Base-by-base conservation (phyloP, 2,113 vertebrate genomes). In the Polypterus senegalus region DNA sequence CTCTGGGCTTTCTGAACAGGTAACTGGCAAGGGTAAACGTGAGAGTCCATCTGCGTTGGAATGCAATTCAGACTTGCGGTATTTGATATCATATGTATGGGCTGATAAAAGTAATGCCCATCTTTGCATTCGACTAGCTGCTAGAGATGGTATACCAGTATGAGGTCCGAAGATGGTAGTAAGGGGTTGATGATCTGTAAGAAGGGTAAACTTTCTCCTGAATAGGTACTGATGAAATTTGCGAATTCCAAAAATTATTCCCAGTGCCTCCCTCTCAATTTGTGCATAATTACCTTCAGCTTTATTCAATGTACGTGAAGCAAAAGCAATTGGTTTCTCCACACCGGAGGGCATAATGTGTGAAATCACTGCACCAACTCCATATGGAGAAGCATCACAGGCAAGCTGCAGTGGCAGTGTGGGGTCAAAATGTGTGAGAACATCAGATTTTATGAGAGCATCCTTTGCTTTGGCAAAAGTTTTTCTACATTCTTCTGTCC, bases 341-440 rank as follows among this genome's bases (percentile, higher is more conserved):
- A 55, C 56, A 11, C 62, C 62, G 27, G 54, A 55, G 7, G 62
- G 62, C 47, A 49, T 10, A 10, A 63, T 63, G 62, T 63, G 62
- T 43, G 62, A 63, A 3, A 63, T 10, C 2, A 57, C 44, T 7
- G 62, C 54, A 10, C 53, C 54, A n/a, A n/a, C n/a, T n/a, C n/a
- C n/a, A n/a, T n/a, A n/a, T n/a, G n/a, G n/a, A n/a, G n/a, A n/a
- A n/a, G n/a, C n/a, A n/a, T n/a, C n/a, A n/a, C n/a, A n/a, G n/a
- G n/a, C n/a, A n/a, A n/a, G n/a, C n/a, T n/a, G n/a, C n/a, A n/a
- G n/a, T n/a, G n/a, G n/a, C n/a, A n/a, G n/a, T n/a, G n/a, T n/a
- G n/a, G n/a, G n/a, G n/a, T n/a, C n/a, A n/a, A n/a, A n/a, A n/a
- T n/a, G n/a, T n/a, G n/a, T n/a, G n/a, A n/a, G n/a, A n/a, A n/a